Conservation (phyloP, 2,113 vertebrate genomes). For the Nannobrachium achirus region DNA sequence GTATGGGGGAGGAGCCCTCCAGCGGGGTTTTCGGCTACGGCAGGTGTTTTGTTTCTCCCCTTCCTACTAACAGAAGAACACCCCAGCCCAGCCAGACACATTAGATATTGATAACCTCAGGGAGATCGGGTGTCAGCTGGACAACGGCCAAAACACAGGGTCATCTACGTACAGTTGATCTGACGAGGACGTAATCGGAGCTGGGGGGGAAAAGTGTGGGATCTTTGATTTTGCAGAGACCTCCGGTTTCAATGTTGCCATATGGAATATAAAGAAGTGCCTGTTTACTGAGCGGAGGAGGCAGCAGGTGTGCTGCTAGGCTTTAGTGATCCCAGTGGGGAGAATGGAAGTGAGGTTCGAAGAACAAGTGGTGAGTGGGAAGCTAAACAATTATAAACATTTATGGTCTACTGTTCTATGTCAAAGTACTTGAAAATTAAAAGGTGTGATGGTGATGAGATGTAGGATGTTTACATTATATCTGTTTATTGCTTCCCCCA, state of each 20-base stretch:
- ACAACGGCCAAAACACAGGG: slow-evolving; percentile 1
- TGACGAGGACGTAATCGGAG: slow-evolving; percentile 6
- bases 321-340: slow-evolving; percentile 44
- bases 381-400: slow-evolving; percentile 9
- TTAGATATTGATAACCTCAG: slow-evolving; percentile 32
- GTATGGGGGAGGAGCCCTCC: slow-evolving; percentile 71
- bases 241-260: slow-evolving; percentile 12
- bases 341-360: slow-evolving; percentile 82
- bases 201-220: slow-evolving; percentile 11
- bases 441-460: not conserved
- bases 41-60: slow-evolving; percentile 32
- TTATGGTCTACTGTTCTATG: not conserved
- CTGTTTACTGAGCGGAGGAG: slow-evolving; percentile 30
- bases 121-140: slow-evolving; percentile 44
- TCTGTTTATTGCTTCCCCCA: not conserved
- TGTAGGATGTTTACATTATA: not conserved
- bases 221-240: slow-evolving; percentile 19
- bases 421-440: not conserved
- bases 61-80: slow-evolving; percentile 34
- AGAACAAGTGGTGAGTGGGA: slow-evolving; percentile 75
- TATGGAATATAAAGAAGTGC: slow-evolving; percentile 40
- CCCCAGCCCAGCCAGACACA: slow-evolving; percentile 18
- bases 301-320: slow-evolving; percentile 62
- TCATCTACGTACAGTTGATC: not conserved
- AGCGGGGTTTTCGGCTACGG: slow-evolving; percentile 59